Conservation (phyloP, 2,113 vertebrate species). For the Taxidea taxus region DNA sequence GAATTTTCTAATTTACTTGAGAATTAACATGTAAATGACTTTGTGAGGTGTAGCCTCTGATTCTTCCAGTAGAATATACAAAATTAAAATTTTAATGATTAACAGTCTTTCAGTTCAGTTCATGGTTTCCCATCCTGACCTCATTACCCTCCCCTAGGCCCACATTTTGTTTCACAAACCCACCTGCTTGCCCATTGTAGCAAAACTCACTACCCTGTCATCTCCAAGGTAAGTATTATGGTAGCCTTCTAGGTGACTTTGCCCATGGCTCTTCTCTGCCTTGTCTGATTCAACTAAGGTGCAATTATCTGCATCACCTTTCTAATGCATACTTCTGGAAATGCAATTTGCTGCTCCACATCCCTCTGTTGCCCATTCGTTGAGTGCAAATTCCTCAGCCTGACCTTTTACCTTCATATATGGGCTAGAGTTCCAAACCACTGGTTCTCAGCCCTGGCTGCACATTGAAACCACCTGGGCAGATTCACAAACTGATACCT, state of each 20-base stretch:
- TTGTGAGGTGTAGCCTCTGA: background rate
- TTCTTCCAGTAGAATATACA: background rate
- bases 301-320: background rate
- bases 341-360: background rate
- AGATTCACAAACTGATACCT: background rate
- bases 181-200: background rate
- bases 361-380: background rate
- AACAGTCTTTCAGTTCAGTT: background rate
- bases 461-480: background rate
- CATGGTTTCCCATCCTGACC: background rate
- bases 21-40: background rate
- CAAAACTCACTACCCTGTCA: background rate
- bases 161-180: background rate
- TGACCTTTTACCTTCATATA: background rate
- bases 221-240: background rate
- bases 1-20: constrained; percentile 25
- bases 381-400: background rate
- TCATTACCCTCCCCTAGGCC: background rate
- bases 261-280: background rate
- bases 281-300: background rate
- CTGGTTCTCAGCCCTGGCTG: background rate
- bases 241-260: background rate
- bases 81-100: background rate
- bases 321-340: background rate
- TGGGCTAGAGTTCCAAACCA: background rate